These are phyloP conservation scores for Stegastes partitus DNA, from an alignment of 2,113 vertebrate species.

Conservation along the genomic window DNA sequence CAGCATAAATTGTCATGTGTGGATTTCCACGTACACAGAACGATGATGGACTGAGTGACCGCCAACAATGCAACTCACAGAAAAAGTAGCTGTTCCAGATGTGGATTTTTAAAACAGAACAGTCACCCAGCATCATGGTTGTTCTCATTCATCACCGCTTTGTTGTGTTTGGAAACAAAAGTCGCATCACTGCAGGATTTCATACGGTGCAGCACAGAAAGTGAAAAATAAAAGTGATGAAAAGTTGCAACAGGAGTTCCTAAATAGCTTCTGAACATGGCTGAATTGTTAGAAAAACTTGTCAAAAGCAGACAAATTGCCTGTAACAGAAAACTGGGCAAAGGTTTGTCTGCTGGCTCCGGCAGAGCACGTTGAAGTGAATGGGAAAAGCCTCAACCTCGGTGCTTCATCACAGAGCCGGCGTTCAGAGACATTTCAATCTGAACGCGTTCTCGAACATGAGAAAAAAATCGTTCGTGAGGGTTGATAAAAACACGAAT, in stretches of 20 bases:
- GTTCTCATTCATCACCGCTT: too few species aligned
- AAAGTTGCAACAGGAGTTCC: too few species aligned
- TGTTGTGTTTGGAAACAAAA: too few species aligned
- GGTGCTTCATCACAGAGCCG: neutral
- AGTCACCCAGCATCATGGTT: too few species aligned
- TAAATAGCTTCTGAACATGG: neutral
- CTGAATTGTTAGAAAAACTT: neutral
- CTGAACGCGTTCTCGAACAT: neutral
- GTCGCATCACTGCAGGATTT: conserved; percentile 7
- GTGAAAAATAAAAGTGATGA: neutral
- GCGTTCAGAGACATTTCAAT: neutral
- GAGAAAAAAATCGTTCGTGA: too few species aligned
- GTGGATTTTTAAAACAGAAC: too few species aligned
- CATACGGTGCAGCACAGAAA: neutral
- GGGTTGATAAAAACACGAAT: neutral
- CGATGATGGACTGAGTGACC: neutral
- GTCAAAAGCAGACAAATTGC: neutral
- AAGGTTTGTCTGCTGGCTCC: neutral
- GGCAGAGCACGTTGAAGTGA: neutral
- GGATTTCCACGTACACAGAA: neutral
- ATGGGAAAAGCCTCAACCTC: neutral
- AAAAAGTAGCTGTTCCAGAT: too few species aligned
- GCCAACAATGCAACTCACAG: neutral
- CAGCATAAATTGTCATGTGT: neutral
- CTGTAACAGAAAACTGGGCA: neutral